phyloP scores from a whole-genome alignment of 2,888 invertebrate genomes.

The Thereva nobilitata region DNA sequence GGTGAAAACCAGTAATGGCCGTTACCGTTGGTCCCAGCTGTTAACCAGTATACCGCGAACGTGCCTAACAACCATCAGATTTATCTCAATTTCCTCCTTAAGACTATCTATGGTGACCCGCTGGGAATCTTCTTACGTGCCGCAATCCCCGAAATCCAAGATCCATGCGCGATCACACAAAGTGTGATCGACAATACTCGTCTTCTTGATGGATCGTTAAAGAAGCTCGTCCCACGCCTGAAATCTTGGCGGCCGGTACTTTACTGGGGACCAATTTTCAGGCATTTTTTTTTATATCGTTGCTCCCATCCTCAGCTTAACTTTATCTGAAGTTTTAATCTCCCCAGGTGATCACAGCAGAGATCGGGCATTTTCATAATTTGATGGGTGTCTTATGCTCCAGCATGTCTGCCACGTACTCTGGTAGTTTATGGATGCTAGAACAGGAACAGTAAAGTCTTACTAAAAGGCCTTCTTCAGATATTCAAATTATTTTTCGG shows the following conservation, averaged over 20 bases:
- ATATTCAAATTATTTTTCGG: too few species aligned
- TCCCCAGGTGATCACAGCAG: constrained; percentile 27
- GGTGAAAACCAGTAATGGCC: not conserved
- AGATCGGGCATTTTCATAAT: constrained; percentile 27
- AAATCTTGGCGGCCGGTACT: constrained; percentile 28
- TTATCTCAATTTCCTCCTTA: constrained; percentile 29
- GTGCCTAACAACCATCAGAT: constrained; percentile 32
- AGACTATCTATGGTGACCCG: too few species aligned
- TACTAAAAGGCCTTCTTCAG: too few species aligned
- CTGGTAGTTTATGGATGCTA: not conserved
- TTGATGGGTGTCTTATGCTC: constrained; percentile 33
- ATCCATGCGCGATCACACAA: constrained; percentile 24
- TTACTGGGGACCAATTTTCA: constrained; percentile 18
- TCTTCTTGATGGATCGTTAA: constrained; percentile 9
- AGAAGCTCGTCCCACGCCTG: constrained; percentile 28
- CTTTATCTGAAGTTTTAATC: constrained; percentile 6
- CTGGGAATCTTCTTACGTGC: not conserved
- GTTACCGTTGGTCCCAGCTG: constrained; percentile 4
- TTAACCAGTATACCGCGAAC: not conserved
- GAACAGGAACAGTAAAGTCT: not conserved
- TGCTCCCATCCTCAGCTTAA: too few species aligned
- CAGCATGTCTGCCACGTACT: constrained; percentile 27
- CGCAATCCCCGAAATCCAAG: constrained; percentile 12
- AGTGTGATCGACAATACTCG: constrained; percentile 14
- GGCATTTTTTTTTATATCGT: constrained; percentile 1